Conservation (phyloP, 2,888 invertebrate genomes). For the Polydrusus pterygomalis region DNA sequence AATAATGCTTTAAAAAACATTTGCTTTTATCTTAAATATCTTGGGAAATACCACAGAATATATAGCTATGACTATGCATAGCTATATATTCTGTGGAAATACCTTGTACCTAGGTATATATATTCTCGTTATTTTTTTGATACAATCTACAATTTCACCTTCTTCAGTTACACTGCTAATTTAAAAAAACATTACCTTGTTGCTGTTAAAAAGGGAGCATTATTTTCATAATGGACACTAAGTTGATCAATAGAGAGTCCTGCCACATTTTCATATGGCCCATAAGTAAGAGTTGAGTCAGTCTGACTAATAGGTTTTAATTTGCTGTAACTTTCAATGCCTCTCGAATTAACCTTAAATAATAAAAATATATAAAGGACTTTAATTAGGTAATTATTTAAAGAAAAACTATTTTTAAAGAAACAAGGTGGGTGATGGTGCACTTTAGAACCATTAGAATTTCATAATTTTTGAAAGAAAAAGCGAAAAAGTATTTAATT, state of each 20-base stretch:
- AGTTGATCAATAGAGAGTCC: constrained; percentile 78
- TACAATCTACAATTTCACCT: not conserved
- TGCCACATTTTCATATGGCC: constrained; percentile 87
- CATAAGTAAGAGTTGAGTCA: constrained; percentile 90
- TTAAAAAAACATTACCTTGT: constrained; percentile 75
- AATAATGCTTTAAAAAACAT: too few species aligned
- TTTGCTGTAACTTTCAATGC: constrained; percentile 88
- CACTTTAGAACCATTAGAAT: too few species aligned
- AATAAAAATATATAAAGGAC: not conserved
- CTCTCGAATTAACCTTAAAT: constrained; percentile 74
- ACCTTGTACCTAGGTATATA: too few species aligned
- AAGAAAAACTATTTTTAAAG: too few species aligned
- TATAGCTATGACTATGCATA: too few species aligned
- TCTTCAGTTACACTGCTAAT: not conserved
- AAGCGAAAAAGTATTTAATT: too few species aligned
- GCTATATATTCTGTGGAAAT: too few species aligned
- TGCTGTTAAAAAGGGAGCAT: constrained; percentile 96
- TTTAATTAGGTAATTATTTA: constrained; percentile 68
- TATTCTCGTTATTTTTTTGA: too few species aligned
- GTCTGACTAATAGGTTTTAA: constrained; percentile 86
- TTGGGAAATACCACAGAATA: too few species aligned
- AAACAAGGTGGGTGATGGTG: too few species aligned
- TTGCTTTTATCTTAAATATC: too few species aligned
- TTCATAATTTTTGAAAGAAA: too few species aligned
- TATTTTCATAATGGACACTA: constrained; percentile 95